Conservation (phyloP, 1,140 invertebrate species). For the Aphaenogaster rudis region DNA sequence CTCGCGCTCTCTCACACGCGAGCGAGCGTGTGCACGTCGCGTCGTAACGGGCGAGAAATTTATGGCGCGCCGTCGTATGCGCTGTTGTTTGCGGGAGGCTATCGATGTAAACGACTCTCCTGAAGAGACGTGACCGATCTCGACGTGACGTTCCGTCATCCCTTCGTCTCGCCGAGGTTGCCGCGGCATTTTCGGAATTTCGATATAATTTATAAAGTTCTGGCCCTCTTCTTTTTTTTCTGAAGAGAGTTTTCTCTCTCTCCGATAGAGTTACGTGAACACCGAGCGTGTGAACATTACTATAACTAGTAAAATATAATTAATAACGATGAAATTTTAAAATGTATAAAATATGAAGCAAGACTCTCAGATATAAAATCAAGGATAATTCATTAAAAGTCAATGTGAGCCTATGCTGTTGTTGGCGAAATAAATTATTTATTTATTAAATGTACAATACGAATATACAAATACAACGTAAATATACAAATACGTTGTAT, state of each 20-base stretch:
- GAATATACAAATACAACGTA: no score
- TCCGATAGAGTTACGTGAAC: not conserved
- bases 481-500: no score
- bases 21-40: constrained; percentile 1
- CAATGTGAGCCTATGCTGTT: no score
- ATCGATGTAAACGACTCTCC: constrained; percentile 47
- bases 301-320: no score
- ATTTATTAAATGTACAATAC: no score
- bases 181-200: constrained; percentile 1
- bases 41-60: constrained; percentile 56
- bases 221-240: not conserved
- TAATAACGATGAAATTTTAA: no score
- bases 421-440: no score
- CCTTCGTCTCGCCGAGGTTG: no score
- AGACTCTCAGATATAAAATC: no score
- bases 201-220: not conserved
- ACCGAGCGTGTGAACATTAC: no score
- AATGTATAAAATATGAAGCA: no score
- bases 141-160: constrained; percentile 6
- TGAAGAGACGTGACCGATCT: constrained; percentile 50
- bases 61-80: constrained; percentile 35
- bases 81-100: constrained; percentile 41
- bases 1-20: constrained; percentile 29
- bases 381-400: no score
- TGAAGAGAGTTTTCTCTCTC: not conserved